These are phyloP conservation scores for Zelleria hepariella DNA, from an alignment of 2,888 invertebrate species.

Conservation along the genomic window DNA sequence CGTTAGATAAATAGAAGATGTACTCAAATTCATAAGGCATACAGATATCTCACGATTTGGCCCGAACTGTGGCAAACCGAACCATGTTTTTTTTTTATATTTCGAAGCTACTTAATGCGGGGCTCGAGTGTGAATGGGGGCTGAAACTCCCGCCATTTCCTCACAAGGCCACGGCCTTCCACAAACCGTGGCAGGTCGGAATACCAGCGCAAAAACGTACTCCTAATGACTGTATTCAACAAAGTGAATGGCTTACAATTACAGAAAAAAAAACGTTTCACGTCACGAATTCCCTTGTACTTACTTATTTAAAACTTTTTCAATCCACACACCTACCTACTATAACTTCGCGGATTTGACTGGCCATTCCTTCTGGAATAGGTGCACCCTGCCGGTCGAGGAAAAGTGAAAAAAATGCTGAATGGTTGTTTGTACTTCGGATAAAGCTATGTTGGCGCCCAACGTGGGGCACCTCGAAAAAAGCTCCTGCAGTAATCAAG, in stretches of 20 bases:
- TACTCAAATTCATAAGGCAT: too few species aligned
- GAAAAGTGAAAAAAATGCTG: too few species aligned
- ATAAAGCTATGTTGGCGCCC: too few species aligned
- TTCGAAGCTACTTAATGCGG: too few species aligned
- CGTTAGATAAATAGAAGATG: too few species aligned
- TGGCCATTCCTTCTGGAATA: background rate
- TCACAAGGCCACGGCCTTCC: background rate
- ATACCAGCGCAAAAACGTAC: background rate
- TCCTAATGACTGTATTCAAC: conserved; percentile 26
- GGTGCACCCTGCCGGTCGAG: too few species aligned
- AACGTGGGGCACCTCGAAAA: too few species aligned
- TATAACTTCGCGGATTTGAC: background rate
- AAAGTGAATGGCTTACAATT: conserved; percentile 24
- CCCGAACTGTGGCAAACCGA: background rate
- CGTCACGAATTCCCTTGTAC: background rate
- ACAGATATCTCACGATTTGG: too few species aligned
- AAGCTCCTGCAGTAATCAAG: too few species aligned
- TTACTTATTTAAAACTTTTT: background rate
- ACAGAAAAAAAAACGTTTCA: conserved; percentile 20
- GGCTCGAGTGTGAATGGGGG: background rate
- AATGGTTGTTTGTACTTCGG: too few species aligned
- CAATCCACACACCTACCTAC: background rate
- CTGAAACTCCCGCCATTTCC: conserved; percentile 23
- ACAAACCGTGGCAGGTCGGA: background rate
- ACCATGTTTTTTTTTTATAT: too few species aligned